Conservation (phyloP, 1,140 invertebrate genomes). For the Riptortus pedestris region DNA sequence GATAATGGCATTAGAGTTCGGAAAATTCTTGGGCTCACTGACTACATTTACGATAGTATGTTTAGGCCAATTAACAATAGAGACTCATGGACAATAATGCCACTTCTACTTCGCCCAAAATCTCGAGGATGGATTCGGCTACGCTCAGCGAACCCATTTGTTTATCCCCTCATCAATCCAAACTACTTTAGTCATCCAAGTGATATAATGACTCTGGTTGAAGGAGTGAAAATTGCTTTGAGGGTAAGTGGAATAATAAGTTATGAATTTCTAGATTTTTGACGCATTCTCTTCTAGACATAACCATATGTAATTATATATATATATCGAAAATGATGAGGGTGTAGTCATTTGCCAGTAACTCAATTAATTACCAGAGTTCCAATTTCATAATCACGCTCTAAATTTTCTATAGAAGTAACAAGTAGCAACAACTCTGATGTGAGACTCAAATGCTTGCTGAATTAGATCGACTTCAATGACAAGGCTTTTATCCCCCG, state of each 20-base stretch:
- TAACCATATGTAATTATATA: no score
- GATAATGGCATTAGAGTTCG: slow-evolving; percentile 61
- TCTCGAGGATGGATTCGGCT: slow-evolving; percentile 64
- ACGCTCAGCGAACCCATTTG: slow-evolving; percentile 65
- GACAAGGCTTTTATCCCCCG: no score
- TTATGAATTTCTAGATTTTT: no score
- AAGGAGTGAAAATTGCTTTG: slow-evolving; percentile 50
- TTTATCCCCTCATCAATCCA: slow-evolving; percentile 75
- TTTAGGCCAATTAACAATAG: slow-evolving; percentile 61
- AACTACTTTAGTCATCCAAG: slow-evolving; percentile 72
- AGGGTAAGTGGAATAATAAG: slow-evolving; percentile 32
- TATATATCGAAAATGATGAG: no score
- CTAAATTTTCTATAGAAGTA: no score
- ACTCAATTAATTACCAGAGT: no score
- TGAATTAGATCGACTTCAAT: no score
- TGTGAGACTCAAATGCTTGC: no score
- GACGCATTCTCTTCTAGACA: no score
- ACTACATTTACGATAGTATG: slow-evolving; percentile 65
- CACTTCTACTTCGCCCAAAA: slow-evolving; percentile 63
- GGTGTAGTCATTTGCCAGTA: no score
- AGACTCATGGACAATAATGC: slow-evolving; percentile 76
- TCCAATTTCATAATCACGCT: no score
- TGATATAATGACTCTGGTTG: slow-evolving; percentile 65
- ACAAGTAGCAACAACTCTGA: no score
- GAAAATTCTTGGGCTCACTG: slow-evolving; percentile 71